Evolutionary conservation across 2,797 vertebrate genomes (phyloP), one percentile per base, ranked within the genome.

Genomic region (Crocodylus rhombifer): DNA sequence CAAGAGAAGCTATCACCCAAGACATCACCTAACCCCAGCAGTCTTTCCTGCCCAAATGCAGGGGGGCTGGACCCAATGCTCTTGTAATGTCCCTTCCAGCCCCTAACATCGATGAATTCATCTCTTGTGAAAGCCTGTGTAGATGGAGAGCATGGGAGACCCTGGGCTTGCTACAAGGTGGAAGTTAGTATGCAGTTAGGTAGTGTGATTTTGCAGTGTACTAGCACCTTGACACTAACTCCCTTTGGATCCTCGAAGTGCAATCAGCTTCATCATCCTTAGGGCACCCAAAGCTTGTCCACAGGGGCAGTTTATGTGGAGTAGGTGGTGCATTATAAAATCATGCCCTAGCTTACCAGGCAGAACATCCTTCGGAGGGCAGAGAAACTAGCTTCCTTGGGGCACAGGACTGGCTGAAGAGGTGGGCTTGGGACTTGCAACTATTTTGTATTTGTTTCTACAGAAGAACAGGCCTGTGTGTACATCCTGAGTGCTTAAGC

Each of bases 1-100:
- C 61, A 36, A 69, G 55, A 62, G 30, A 2, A 88, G 4, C 18
- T n/a, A 6, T 61, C 60, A 61, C 75, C 23, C 14, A 51, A 1
- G 8, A 76, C 18, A 23, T 18, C 90, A 88, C 71, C 82, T 95
- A 87, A 57, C 42, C 42, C 42, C 42, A 51, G 42, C 42, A 51
- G 42, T 51, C 42, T 51, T 51, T 51, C 42, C 42, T 51, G 42
- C 10, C 42, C 42, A 51, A 51, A 10, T 51, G 42, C 42, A 10
- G 42, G 42, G 10, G 10, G 42, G 42, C 42, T 51, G 42, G 9
- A 9, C 42, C 9, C 10, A 51, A 11, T 51, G 42, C 42, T 51
- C 42, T 51, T 51, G 42, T 51, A 51, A 51, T 51, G 42, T 51
- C 10, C 42, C 42, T 51, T 51, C 42, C 42, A 51, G 42, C 42